Evolutionary conservation across 2,888 invertebrate genomes (phyloP).

Genomic region (Endotricha flammealis): DNA sequence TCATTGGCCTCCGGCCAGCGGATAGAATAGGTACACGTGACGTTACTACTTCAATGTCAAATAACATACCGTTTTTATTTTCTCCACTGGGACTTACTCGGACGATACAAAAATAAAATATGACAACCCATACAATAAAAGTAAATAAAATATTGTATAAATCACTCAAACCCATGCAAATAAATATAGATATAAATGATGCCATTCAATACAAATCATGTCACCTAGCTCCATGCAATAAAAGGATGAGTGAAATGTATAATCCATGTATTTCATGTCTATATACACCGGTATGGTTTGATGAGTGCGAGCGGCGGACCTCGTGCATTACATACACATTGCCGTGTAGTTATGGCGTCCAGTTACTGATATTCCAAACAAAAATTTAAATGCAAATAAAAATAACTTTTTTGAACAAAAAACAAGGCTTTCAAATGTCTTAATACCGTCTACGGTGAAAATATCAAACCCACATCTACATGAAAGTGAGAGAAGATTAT

Average conservation of each 20-base stretch:
- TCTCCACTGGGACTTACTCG: slow-evolving; percentile 13
- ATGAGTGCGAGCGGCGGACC: slow-evolving; percentile 42
- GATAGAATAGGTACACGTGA: slow-evolving; percentile 26
- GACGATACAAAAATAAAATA: slow-evolving; percentile 12
- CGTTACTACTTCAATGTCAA: slow-evolving; percentile 34
- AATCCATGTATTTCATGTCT: neutral
- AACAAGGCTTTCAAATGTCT: slow-evolving; percentile 8
- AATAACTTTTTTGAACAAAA: slow-evolving; percentile 19
- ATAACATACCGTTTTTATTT: slow-evolving; percentile 24
- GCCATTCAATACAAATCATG: neutral
- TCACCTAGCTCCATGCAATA: slow-evolving; percentile 7
- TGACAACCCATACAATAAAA: slow-evolving; percentile 12
- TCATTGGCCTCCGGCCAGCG: slow-evolving; percentile 45
- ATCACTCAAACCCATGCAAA: slow-evolving; percentile 6
- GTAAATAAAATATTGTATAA: slow-evolving; percentile 1
- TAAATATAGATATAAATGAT: neutral
- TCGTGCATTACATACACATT: slow-evolving; percentile 45
- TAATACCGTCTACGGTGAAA: neutral
- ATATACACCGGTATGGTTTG: slow-evolving; percentile 3
- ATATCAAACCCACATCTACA: neutral
- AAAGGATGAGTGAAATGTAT: slow-evolving; percentile 4
- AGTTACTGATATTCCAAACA: slow-evolving; percentile 29
- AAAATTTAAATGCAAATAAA: slow-evolving; percentile 32
- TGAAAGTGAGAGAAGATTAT: neutral
- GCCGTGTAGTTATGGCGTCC: slow-evolving; percentile 51